Conservation (phyloP, 2,797 vertebrate genomes). For the Tragopan temminckii region DNA sequence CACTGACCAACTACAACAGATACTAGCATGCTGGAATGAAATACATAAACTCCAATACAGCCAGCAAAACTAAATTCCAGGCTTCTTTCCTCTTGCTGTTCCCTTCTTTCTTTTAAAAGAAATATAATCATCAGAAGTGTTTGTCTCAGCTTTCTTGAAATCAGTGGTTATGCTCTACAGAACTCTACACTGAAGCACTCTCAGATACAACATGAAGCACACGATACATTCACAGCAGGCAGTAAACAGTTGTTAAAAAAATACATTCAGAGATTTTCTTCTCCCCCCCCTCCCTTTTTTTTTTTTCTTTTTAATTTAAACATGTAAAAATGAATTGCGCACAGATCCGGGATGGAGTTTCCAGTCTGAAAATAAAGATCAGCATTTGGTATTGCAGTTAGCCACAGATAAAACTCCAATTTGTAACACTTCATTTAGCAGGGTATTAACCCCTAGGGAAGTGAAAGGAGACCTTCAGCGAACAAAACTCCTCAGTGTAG, state of each 20-base stretch:
- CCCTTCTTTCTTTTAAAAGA: not conserved
- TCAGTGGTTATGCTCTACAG: not conserved
- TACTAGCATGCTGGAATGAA: not conserved
- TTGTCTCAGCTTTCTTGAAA: not conserved
- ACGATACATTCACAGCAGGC: not conserved
- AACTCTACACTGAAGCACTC: not conserved
- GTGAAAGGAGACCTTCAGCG: slow-evolving; percentile 68
- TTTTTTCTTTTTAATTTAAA: not conserved
- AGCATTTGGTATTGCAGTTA: slow-evolving; percentile 80
- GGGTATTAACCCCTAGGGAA: slow-evolving; percentile 77
- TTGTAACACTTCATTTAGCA: slow-evolving; percentile 82
- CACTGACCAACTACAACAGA: not conserved
- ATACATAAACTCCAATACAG: not conserved
- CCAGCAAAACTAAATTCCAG: not conserved
- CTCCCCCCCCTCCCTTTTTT: not conserved
- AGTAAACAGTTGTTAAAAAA: not conserved
- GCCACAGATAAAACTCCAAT: slow-evolving; percentile 78
- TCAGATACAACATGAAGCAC: not conserved
- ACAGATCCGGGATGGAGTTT: slow-evolving; percentile 24
- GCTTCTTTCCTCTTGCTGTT: not conserved
- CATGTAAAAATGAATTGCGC: not conserved
- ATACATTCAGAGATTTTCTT: not conserved
- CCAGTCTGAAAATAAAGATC: slow-evolving; percentile 50
- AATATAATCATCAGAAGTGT: not conserved
- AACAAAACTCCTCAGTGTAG: slow-evolving; percentile 74